A percentile compares a stretch with the other conserved stretches of the same genome.
These are phyloP conservation scores for Omphaloscelis lunosa DNA, from an alignment of 2,888 invertebrate species.

Conservation along the genomic window DNA sequence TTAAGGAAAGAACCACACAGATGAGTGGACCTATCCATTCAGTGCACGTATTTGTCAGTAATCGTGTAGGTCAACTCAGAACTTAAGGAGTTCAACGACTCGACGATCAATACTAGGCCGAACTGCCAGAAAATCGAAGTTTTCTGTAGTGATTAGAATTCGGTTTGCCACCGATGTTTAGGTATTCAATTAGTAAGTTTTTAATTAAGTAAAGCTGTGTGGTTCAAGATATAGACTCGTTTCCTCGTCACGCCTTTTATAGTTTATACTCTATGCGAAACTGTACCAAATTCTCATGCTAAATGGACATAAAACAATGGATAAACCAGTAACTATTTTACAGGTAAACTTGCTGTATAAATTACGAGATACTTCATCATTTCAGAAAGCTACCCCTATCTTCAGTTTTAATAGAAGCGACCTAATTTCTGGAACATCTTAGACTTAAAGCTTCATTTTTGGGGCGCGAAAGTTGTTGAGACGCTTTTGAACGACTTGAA, in stretches of 20 bases:
- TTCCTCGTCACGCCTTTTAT: background rate
- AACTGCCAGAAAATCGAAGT: background rate
- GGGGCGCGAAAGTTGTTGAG: conserved; percentile 30
- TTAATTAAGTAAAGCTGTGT: background rate
- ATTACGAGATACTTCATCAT: conserved; percentile 7
- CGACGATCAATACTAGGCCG: background rate
- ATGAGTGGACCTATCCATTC: too few species aligned
- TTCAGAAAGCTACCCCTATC: background rate
- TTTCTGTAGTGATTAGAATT: background rate
- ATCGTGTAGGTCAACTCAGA: too few species aligned
- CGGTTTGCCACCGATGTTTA: background rate
- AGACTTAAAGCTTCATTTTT: conserved; percentile 24
- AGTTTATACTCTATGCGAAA: background rate
- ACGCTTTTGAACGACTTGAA: conserved; percentile 30
- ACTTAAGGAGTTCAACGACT: too few species aligned
- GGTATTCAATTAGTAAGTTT: background rate
- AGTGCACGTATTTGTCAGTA: too few species aligned
- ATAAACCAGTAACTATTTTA: background rate
- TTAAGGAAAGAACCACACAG: too few species aligned
- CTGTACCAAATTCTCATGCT: background rate
- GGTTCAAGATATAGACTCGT: background rate
- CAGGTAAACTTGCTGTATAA: background rate
- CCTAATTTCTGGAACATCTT: conserved; percentile 26
- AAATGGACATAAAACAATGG: background rate
- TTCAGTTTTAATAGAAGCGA: conserved; percentile 18